Conservation (phyloP, 1,140 invertebrate species). For the Anthonomus grandis region DNA sequence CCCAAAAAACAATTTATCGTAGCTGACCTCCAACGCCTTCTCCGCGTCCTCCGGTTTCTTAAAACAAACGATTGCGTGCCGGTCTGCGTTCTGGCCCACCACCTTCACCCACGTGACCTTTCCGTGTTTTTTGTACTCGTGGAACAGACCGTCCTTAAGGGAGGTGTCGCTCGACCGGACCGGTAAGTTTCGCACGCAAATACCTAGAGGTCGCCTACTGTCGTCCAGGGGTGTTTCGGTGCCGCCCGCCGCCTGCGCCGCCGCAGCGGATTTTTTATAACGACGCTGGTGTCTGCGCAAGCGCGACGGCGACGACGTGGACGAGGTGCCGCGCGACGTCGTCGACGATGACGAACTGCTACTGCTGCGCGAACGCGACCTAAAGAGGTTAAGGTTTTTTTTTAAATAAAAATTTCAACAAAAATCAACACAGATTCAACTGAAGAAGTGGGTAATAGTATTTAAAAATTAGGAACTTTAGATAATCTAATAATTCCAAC, state of each 20-base stretch:
- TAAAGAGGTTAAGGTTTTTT: slow-evolving; percentile 23
- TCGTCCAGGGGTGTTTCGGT: slow-evolving; percentile 57
- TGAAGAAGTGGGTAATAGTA: too few relatives aligned
- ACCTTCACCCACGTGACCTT: slow-evolving; percentile 94
- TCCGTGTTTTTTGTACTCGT: slow-evolving; percentile 98
- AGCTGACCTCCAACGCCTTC: slow-evolving; percentile 91
- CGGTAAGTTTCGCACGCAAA: slow-evolving; percentile 89
- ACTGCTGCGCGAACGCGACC: slow-evolving; percentile 54
- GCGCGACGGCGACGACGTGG: slow-evolving; percentile 42
- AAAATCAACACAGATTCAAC: too few relatives aligned
- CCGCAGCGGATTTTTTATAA: slow-evolving; percentile 7
- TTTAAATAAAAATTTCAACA: neutral
- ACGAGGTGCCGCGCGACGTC: slow-evolving; percentile 44
- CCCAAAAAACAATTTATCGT: slow-evolving; percentile 95
- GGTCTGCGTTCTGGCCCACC: slow-evolving; percentile 73
- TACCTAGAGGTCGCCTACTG: slow-evolving; percentile 76
- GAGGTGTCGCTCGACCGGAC: slow-evolving; percentile 87
- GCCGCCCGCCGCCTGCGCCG: neutral
- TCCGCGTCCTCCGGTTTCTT: slow-evolving; percentile 96
- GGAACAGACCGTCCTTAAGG: slow-evolving; percentile 94
- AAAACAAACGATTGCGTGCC: slow-evolving; percentile 88
- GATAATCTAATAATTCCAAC: too few relatives aligned
- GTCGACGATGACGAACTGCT: slow-evolving; percentile 47
- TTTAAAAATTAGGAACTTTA: too few relatives aligned
- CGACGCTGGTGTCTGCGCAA: slow-evolving; percentile 39